Evolutionary conservation across 2,888 invertebrate species (phyloP).

Genomic region (Campoletis raptor): DNA sequence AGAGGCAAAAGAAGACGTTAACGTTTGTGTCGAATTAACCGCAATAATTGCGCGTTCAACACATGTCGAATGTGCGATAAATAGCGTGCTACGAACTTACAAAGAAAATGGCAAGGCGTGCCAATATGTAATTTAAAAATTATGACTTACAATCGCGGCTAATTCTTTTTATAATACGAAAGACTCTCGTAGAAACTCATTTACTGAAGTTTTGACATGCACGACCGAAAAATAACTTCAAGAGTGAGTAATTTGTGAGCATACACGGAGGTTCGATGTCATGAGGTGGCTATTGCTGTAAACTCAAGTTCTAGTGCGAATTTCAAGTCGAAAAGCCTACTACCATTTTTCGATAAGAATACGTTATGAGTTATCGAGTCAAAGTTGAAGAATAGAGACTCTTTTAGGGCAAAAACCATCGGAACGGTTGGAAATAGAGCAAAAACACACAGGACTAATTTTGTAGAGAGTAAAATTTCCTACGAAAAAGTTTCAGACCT

Average conservation of each 20-base stretch:
- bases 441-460: neutral
- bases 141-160: slow-evolving; percentile 19
- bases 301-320: neutral
- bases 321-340: neutral
- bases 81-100: neutral
- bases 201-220: neutral
- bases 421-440: neutral
- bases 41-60: slow-evolving; percentile 17
- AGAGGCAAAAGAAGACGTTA: slow-evolving; percentile 33
- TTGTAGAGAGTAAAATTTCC: neutral
- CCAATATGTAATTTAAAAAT: slow-evolving; percentile 19
- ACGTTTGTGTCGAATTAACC: slow-evolving; percentile 26
- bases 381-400: neutral
- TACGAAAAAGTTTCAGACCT: neutral
- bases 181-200: slow-evolving; percentile 11
- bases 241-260: neutral
- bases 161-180: slow-evolving; percentile 30
- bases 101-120: slow-evolving; percentile 30
- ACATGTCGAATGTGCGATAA: slow-evolving; percentile 8
- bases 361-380: neutral
- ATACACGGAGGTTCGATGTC: neutral
- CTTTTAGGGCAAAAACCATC: neutral
- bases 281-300: neutral
- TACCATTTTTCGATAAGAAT: neutral
- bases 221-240: neutral